A percentile compares a stretch with the other conserved stretches of the same genome.
These are phyloP conservation scores for Lasioglossum pauxillum DNA, from an alignment of 2,888 invertebrate genomes.

Conservation along the genomic window DNA sequence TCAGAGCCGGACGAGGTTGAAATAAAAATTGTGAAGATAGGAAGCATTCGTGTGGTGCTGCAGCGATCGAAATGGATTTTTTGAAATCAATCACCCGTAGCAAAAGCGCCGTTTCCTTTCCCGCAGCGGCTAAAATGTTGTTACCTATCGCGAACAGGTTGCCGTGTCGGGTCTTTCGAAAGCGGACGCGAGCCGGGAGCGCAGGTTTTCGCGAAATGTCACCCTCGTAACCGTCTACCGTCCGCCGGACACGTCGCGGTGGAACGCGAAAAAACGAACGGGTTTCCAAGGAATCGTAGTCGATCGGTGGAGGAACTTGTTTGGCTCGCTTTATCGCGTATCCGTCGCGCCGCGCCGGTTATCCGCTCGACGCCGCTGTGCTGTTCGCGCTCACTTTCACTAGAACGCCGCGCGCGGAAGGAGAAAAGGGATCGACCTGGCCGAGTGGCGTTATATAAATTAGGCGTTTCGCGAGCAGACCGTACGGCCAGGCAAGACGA, in stretches of 20 bases:
- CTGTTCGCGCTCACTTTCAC: conserved; percentile 73
- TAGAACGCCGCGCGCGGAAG: conserved; percentile 60
- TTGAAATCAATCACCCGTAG: neutral
- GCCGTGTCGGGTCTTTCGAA: neutral
- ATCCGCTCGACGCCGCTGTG: conserved; percentile 53
- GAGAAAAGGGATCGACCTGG: conserved; percentile 72
- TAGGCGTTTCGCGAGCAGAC: conserved; percentile 67
- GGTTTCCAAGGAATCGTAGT: conserved; percentile 25
- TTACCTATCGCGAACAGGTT: neutral
- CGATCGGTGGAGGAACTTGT: conserved; percentile 54
- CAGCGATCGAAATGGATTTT: neutral
- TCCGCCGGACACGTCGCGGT: neutral
- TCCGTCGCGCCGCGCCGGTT: conserved; percentile 37
- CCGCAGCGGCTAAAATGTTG: neutral
- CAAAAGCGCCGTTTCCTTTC: neutral
- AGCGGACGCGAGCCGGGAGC: conserved; percentile 9
- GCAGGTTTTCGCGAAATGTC: conserved; percentile 20
- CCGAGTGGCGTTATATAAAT: conserved; percentile 78
- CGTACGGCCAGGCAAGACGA: neutral
- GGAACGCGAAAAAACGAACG: neutral
- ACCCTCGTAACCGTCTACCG: neutral
- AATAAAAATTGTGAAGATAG: neutral
- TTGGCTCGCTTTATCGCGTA: conserved; percentile 59
- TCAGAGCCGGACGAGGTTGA: neutral
- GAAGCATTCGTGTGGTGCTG: rapidly evolving